A percentile compares a stretch with the other conserved stretches of the same genome.
phyloP scores from a whole-genome alignment of 2,797 vertebrate genomes.

The Spea hammondii region DNA sequence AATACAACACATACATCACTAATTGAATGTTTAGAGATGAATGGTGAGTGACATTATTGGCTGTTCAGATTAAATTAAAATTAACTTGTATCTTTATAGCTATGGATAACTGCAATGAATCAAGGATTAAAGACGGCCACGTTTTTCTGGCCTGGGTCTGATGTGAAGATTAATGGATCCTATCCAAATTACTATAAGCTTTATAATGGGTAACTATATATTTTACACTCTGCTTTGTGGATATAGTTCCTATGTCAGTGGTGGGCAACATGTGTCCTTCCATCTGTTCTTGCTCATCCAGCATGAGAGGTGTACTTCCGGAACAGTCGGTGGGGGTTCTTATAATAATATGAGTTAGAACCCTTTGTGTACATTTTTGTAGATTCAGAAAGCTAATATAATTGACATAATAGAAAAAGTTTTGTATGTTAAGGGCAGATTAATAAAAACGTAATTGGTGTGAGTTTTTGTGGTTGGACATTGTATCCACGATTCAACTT shows the following conservation, averaged over 20 bases:
- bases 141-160: slow-evolving; percentile 94
- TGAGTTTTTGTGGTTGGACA: too few species aligned
- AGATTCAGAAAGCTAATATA: too few species aligned
- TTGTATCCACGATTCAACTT: too few species aligned
- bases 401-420: too few species aligned
- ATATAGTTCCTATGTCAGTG: neutral
- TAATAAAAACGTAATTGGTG: too few species aligned
- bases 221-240: neutral
- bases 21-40: neutral
- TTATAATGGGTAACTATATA: slow-evolving; percentile 68
- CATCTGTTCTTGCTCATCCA: too few species aligned
- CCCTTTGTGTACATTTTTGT: neutral
- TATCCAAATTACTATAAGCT: slow-evolving; percentile 73
- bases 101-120: slow-evolving; percentile 88
- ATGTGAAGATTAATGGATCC: slow-evolving; percentile 79
- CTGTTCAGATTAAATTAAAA: neutral
- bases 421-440: too few species aligned
- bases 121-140: slow-evolving; percentile 81
- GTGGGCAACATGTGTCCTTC: too few species aligned
- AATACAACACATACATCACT: too few species aligned
- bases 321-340: too few species aligned
- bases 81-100: slow-evolving; percentile 61
- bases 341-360: too few species aligned
- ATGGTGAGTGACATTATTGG: neutral
- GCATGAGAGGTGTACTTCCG: too few species aligned